Conservation (phyloP, 2,797 vertebrate species). For the Acanthurus lineatus region DNA sequence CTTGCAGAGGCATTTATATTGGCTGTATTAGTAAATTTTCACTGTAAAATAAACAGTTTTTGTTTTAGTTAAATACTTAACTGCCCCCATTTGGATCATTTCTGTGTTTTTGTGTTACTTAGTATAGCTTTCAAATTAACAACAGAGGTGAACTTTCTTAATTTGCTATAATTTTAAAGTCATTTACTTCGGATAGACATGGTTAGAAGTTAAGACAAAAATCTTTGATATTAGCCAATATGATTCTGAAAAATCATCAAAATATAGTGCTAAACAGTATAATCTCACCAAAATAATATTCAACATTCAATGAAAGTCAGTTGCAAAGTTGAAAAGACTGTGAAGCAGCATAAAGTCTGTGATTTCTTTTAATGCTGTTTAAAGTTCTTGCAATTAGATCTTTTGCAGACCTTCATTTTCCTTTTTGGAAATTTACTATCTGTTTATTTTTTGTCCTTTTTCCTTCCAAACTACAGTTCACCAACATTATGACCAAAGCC, state of each 20-base stretch:
- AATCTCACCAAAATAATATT: neutral
- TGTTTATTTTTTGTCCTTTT: neutral
- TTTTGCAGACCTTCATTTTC: neutral
- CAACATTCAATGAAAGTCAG: neutral
- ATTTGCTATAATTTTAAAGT: too few relatives aligned
- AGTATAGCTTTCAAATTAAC: neutral
- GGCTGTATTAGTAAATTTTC: neutral
- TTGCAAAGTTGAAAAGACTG: neutral
- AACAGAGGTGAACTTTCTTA: neutral
- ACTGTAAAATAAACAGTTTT: neutral
- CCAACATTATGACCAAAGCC: conserved; percentile 77
- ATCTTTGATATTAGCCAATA: neutral
- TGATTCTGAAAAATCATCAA: neutral
- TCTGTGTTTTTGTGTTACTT: neutral
- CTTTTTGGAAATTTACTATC: neutral
- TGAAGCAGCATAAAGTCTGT: neutral
- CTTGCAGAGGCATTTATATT: neutral
- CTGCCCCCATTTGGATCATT: too few relatives aligned
- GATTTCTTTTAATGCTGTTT: neutral
- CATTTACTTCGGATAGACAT: neutral
- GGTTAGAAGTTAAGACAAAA: neutral
- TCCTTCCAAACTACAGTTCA: conserved; percentile 53
- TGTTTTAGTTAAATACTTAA: neutral
- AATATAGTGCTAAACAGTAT: neutral
- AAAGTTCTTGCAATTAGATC: neutral